A percentile compares a stretch with the other conserved stretches of the same genome.
phyloP scores from a whole-genome alignment of 2,797 vertebrate genomes.

The Limosa lapponica region DNA sequence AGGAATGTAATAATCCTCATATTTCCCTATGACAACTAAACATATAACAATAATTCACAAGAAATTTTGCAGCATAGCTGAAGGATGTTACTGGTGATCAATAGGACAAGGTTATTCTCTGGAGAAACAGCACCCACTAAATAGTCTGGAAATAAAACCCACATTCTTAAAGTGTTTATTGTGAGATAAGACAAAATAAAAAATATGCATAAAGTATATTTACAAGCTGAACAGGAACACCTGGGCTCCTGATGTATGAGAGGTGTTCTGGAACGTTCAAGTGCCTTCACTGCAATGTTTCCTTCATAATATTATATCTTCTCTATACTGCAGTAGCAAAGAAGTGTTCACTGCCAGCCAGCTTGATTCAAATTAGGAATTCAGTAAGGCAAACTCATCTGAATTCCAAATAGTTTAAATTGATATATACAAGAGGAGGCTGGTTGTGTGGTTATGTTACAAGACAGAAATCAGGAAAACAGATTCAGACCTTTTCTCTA shows the following conservation, averaged over 20 bases:
- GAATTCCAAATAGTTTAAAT: slow-evolving; percentile 57
- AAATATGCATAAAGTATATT: not conserved
- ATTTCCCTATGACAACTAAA: not conserved
- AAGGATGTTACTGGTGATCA: not conserved
- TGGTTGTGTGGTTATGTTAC: not conserved
- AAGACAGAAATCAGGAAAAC: slow-evolving; percentile 8
- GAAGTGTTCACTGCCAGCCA: not conserved
- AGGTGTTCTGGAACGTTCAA: not conserved
- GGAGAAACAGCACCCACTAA: not conserved
- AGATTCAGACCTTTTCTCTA: not conserved
- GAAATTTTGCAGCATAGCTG: not conserved
- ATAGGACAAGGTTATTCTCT: not conserved
- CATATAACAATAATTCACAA: not conserved
- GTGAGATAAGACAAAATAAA: not conserved
- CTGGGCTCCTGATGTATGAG: not conserved
- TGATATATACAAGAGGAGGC: slow-evolving; percentile 17
- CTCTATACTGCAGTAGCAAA: not conserved
- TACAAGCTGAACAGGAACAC: not conserved
- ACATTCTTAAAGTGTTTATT: not conserved
- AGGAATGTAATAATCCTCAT: not conserved
- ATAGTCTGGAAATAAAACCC: not conserved
- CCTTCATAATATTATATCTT: not conserved
- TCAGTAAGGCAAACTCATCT: slow-evolving; percentile 48
- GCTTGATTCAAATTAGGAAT: slow-evolving; percentile 48
- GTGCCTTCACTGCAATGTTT: not conserved